Conservation (phyloP, 2,888 invertebrate genomes). For the Heliconius aoede region DNA sequence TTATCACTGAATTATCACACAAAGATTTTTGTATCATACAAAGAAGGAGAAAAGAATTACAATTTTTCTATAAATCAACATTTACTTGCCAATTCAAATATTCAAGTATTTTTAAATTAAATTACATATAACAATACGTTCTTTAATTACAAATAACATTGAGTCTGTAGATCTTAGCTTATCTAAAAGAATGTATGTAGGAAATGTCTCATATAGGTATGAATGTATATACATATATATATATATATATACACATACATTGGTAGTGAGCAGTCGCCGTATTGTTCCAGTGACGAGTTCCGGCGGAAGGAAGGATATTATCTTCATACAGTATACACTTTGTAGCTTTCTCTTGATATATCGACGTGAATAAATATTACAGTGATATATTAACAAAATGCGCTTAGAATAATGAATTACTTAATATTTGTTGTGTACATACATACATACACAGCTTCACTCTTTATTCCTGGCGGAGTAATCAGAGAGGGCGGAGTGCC, state of each 20-base stretch:
- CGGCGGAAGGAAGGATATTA: constrained; percentile 29
- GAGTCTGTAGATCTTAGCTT: background rate
- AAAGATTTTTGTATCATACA: too few relatives aligned
- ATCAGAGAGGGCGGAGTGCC: too few relatives aligned
- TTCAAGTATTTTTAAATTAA: too few relatives aligned
- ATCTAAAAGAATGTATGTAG: background rate
- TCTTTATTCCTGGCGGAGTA: too few relatives aligned
- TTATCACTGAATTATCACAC: too few relatives aligned
- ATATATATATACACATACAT: background rate
- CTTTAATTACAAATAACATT: too few relatives aligned
- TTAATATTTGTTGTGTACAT: background rate
- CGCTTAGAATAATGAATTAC: background rate
- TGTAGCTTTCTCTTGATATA: constrained; percentile 10
- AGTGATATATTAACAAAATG: background rate
- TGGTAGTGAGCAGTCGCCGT: background rate
- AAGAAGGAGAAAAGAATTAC: too few relatives aligned
- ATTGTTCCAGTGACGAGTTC: constrained; percentile 23
- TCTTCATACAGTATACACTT: constrained; percentile 3
- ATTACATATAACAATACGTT: too few relatives aligned
- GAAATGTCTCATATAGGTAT: background rate
- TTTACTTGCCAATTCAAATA: too few relatives aligned
- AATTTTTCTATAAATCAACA: too few relatives aligned
- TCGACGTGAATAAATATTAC: background rate
- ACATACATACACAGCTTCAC: too few relatives aligned
- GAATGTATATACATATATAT: too few relatives aligned